A percentile compares a stretch with the other conserved stretches of the same genome.
Conservation (phyloP, 2,113 vertebrate genomes). For the Sitta europaea region DNA sequence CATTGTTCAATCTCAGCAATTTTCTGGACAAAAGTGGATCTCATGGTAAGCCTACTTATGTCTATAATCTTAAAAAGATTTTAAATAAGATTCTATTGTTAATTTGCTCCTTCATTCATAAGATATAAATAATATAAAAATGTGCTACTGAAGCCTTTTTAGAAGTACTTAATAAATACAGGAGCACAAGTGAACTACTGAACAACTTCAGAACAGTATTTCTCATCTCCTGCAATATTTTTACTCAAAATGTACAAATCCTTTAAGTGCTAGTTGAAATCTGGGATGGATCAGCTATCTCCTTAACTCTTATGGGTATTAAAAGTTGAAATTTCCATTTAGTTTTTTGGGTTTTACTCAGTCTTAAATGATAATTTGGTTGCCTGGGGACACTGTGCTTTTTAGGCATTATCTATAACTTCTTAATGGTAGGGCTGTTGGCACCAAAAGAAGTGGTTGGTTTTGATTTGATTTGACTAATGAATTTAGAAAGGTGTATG, state of each 20-base stretch:
- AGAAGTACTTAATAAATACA: not conserved
- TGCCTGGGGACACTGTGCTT: not conserved
- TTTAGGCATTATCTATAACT: not conserved
- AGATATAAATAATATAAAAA: not conserved
- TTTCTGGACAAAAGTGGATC: slow-evolving; percentile 99
- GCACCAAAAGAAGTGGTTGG: not conserved
- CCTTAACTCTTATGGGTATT: not conserved
- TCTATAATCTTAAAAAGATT: not conserved
- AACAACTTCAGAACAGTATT: not conserved
- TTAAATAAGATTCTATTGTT: not conserved
- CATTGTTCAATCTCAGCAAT: slow-evolving; percentile 98
- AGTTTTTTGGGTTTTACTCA: not conserved
- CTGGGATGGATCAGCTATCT: not conserved
- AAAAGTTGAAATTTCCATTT: not conserved
- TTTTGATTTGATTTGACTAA: not conserved
- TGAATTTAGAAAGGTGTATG: not conserved
- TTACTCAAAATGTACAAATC: not conserved
- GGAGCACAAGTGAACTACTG: not conserved
- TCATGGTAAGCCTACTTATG: slow-evolving; percentile 81
- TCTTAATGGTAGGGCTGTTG: not conserved
- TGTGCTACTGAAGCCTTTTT: not conserved
- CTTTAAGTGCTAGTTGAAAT: not conserved
- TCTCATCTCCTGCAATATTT: not conserved
- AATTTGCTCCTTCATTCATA: not conserved
- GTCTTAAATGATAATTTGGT: not conserved